Evolutionary conservation across 2,797 vertebrate genomes (phyloP).

Genomic region (Harpagifer antarcticus): DNA sequence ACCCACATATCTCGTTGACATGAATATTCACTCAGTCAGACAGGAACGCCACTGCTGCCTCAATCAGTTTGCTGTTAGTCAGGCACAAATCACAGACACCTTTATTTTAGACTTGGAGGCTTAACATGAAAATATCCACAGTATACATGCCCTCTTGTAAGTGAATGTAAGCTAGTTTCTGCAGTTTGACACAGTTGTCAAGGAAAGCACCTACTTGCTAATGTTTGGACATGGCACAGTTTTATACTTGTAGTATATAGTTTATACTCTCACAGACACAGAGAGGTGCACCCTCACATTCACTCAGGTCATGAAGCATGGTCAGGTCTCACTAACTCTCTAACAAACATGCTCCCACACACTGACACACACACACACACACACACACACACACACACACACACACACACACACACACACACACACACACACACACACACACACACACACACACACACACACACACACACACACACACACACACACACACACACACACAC

Average conservation of each 20-base stretch:
- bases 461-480: conserved; percentile 23
- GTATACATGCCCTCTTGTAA: not conserved
- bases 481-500: conserved; percentile 14
- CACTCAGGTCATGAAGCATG: conserved; percentile 55
- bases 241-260: conserved; percentile 40
- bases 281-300: conserved; percentile 30
- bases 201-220: conserved; percentile 23
- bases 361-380: conserved; percentile 29
- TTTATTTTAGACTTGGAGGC: conserved; percentile 35
- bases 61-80: conserved; percentile 42
- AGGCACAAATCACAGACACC: conserved; percentile 33
- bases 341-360: conserved; percentile 46
- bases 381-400: conserved; percentile 41
- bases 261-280: conserved; percentile 43
- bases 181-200: conserved; percentile 35
- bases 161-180: conserved; percentile 24
- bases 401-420: conserved; percentile 39
- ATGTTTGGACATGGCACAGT: conserved; percentile 32
- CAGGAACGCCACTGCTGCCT: conserved; percentile 36
- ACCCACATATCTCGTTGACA: conserved; percentile 63
- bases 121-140: conserved; percentile 30
- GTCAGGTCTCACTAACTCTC: conserved; percentile 35
- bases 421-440: conserved; percentile 24
- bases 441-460: conserved; percentile 41
- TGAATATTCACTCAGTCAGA: conserved; percentile 73